Evolutionary conservation across 2,888 invertebrate species (phyloP), one percentile per base, ranked within the genome.

Genomic region (Sinelater perroti): DNA sequence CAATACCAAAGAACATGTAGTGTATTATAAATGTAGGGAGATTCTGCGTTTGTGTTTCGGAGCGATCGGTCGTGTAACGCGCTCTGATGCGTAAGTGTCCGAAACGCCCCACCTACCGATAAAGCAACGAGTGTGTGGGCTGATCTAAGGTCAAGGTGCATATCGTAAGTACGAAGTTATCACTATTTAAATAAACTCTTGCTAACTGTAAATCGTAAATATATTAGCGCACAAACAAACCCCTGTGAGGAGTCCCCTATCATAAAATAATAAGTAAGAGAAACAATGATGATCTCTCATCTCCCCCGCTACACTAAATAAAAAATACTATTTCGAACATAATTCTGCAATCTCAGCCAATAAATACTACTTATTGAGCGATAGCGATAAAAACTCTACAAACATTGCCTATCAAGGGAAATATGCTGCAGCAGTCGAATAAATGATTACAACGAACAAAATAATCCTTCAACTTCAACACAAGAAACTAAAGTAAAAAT

Each of bases 381-480:
- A 35, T 16, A 35, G 17, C 13, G 17, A 17, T n/a, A 6, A 35
- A 35, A 35, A 35, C 6, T 16, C 35, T 16, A 16, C 13, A 10
- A 35, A 35, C 14, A 35, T 35, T 7, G 17, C 17, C 17, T 7
- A 35, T 35, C 35, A 35, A 16, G 35, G 35, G 16, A 14, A 33
- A 33, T 16, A 33, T 16, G 33, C 33, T 3, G 33, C 3, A 11
- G 40, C 40, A 10, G 1, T 40, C 13, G 42, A 3, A 2, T 16
- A 42, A n/a, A 42, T 42, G 42, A n/a, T 8, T 3, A 42, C 13
- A 2, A 24, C 1, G n/a, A 42, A 10, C 10, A 42, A 21, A 13
- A 42, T 42, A 42, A 21, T 26, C 5, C 11, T 13, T 6, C 42
- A 42, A 42, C n/a, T n/a, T n/a, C n/a, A n/a, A n/a, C n/a, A n/a